A percentile compares a stretch with the other conserved stretches of the same genome.
These are phyloP conservation scores for Sebastiscus albofasciatus DNA, from an alignment of 2,797 vertebrate genomes.

Conservation along the genomic window DNA sequence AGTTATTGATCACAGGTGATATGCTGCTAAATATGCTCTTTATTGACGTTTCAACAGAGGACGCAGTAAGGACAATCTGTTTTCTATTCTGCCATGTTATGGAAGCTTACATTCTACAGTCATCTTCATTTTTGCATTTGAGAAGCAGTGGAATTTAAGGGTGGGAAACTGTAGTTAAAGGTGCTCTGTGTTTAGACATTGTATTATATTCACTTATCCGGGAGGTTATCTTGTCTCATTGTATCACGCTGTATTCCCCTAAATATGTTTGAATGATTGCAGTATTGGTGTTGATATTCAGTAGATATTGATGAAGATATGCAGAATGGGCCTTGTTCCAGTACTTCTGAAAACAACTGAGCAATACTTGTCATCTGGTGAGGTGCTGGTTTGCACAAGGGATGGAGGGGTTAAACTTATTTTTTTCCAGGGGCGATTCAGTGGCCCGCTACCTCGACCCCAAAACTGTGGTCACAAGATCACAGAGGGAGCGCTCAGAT, in stretches of 20 bases:
- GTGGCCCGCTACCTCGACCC: conserved; percentile 52
- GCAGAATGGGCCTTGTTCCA: neutral
- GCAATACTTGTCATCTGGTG: conserved; percentile 38
- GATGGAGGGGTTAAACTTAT: conserved; percentile 59
- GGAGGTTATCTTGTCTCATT: neutral
- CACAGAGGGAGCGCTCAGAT: conserved; percentile 64
- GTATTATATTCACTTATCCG: neutral
- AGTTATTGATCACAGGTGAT: neutral
- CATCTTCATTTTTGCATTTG: neutral
- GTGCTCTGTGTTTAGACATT: neutral
- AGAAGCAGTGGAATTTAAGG: neutral
- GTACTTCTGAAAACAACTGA: neutral
- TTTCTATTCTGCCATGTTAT: neutral
- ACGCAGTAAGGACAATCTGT: neutral
- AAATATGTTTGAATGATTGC: neutral
- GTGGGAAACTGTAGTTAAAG: accelerated
- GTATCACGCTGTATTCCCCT: neutral
- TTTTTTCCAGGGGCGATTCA: conserved; percentile 64
- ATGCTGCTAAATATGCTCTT: neutral
- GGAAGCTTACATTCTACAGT: neutral
- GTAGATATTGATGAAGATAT: neutral
- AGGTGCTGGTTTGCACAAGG: conserved; percentile 35
- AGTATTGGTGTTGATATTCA: neutral
- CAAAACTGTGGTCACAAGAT: conserved; percentile 67
- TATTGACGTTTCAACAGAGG: neutral